Base-by-base conservation (phyloP, 2,113 vertebrate genomes). In the Corythoichthys intestinalis region DNA sequence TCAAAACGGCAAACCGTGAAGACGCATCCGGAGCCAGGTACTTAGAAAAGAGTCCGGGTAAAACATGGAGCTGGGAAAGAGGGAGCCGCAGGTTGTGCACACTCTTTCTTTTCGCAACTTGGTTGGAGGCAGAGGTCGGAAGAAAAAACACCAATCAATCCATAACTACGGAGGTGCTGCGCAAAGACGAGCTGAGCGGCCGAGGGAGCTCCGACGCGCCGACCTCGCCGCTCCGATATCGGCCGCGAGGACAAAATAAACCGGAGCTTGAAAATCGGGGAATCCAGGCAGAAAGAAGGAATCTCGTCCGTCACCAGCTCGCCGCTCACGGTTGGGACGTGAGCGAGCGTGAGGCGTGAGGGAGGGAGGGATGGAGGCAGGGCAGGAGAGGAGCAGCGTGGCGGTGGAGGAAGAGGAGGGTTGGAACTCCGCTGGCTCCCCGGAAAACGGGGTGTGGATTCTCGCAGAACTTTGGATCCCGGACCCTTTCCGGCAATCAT, bases 381-480 rank as follows among this genome's bases (percentile, higher is more conserved):
- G 83, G 87, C 80, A 77, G 83, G 17, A 6, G 50, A 4, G 75
- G 10, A 20, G 75, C 78, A 83, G 85, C 83, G 87, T 82, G 77
- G 83, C 6, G 6, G 50, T 4, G 75, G 20, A 11, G 20, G 56
- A 37, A 12, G 56, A 35, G 83, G 88, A 84, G 87, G 87, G 85
- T 87, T 85, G 90, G 90, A 89, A 86, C 85, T 86, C 61, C 74
- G 0, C 38, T 44, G 85, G 89, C 85, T 77, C 85, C 75, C 74
- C 75, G 90, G 85, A 93, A 93, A 90, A 90, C 90, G 80, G 71
- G 92, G 86, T 46, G 81, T 79, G 92, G 92, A 93, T 11, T 64
- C 38, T 0, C 37, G 10, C 63, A 61, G 77, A 77, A 48, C 70
- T 74, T 61, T 41, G 91, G 87, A 90, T 82, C 86, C 56, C 35